Evolutionary conservation across 2,797 vertebrate genomes (phyloP), one percentile per base, ranked within the genome.

Genomic region (Gephyroberyx darwinii): DNA sequence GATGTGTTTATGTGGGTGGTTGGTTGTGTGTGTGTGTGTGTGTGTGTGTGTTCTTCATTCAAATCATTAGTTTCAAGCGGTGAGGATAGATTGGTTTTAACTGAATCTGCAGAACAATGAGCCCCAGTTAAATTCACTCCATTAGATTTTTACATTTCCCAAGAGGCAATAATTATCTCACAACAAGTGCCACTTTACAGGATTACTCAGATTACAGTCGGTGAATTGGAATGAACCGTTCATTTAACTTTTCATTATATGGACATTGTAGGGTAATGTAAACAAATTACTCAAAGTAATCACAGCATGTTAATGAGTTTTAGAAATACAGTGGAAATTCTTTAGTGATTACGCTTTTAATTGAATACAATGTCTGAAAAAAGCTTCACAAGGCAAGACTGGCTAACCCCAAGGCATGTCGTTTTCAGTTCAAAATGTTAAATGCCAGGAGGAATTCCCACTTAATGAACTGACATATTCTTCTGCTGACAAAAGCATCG

Each of bases 131-230:
- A 84, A 64, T 61, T 80, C 74, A 64, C 82, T 82, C 72, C 79
- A 64, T 89, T 85, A 75, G 33, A 78, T 70, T 78, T 78, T 73
- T 66, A 77, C 22, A 67, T 86, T 82, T 86, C 80, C 82, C 71
- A 52, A 19, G 64, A 78, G 76, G 74, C 77, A 5, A 71, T 76
- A 83, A 84, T 85, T 75, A 83, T 31, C 78, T 74, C 62, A 43
- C 72, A 80, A 70, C 65, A 55, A 77, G 65, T 7, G 30, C 5
- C 63, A 45, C 75, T 70, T 75, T 53, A 78, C 8, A 48, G 61
- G 43, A 54, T 26, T 26, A 26, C 22, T 41, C 58, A 33, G 47
- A 83, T 72, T 86, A 68, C 52, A 61, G 31, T 5, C 5, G 57
- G 5, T 33, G 58, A 64, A 63, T 54, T 13, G 59, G 6, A 60